Conservation (phyloP, 2,797 vertebrate species). For the Galagoides demidoff region DNA sequence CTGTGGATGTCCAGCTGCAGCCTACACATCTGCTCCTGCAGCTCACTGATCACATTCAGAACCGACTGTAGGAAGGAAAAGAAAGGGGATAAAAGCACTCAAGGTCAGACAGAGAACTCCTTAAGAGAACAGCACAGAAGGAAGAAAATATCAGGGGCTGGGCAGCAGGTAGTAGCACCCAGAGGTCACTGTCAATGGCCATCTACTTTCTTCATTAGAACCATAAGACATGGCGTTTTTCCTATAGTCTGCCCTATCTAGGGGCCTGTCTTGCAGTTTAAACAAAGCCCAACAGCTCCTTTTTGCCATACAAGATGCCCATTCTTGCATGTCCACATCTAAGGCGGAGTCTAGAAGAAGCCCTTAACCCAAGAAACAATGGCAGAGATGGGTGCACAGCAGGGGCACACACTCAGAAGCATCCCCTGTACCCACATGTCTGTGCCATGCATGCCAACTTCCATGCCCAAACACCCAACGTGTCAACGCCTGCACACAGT, state of each 20-base stretch:
- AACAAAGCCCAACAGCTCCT: neutral
- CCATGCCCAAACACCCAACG: neutral
- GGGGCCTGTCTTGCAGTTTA: neutral
- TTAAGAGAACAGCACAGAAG: neutral
- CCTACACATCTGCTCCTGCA: constrained; percentile 98
- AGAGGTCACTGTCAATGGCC: neutral
- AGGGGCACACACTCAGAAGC: neutral
- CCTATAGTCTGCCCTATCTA: neutral
- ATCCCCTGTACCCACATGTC: neutral
- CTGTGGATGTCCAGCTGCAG: constrained; percentile 97
- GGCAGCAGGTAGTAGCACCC: neutral
- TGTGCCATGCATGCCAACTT: neutral
- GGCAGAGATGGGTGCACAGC: neutral
- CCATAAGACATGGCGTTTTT: neutral
- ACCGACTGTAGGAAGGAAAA: constrained; percentile 91
- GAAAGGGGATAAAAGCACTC: constrained; percentile 58
- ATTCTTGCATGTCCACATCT: neutral
- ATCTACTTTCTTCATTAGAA: neutral
- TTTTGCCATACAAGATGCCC: neutral
- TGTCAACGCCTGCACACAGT: neutral
- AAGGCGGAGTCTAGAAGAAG: neutral
- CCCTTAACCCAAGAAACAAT: neutral
- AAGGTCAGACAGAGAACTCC: neutral
- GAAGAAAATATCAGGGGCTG: neutral
- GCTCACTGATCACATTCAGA: constrained; percentile 98